Base-by-base conservation (phyloP, 2,113 vertebrate genomes). In the Podilymbus podiceps region DNA sequence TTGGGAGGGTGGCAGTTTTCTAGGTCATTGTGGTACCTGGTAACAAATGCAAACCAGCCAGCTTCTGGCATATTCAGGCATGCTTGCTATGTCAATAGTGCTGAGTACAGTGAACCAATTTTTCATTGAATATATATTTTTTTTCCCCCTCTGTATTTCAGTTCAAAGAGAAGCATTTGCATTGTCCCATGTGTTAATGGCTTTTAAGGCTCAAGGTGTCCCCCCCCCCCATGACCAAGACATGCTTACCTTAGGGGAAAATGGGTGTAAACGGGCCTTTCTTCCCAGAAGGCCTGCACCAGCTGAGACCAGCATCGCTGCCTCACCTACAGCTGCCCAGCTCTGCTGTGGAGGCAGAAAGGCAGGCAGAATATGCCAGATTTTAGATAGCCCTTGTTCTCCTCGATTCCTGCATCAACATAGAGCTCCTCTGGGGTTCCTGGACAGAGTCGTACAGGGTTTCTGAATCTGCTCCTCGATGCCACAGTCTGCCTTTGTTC, bases 391-490 rank as follows among this genome's bases (percentile, higher is more conserved):
- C 44, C 33, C 72, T 35, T 0, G 0, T 27, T 66, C 14, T 42
- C 66, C 35, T 33, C 2, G 0, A 8, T 44, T 63, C 30, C n/a
- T 31, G 30, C 2, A 0, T 28, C 31, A 7, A 27, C 24, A 31
- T 15, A 15, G 22, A 47, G 12, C 28, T 77, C 33, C 78, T 72
- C 14, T 30, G 78, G 35, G 38, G 31, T 58, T 63, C 3, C 0
- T 8, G 42, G 23, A 17, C 56, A 38, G 53, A 38, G 11, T 22
- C 0, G 1, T 22, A 20, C 0, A 0, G 14, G 33, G 77, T 50
- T 55, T 75, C 42, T 42, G 19, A 64, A 55, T 49, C 47, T 28
- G 25, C 22, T 44, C 47, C 23, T 18, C 5, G 16, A 11, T 0
- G 2, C 22, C 55, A 62, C 9, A 16, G 12, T 24, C 21, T 35